Evolutionary conservation across 2,113 vertebrate genomes (phyloP), one percentile per base, ranked within the genome.

Genomic region (Lota lota): DNA sequence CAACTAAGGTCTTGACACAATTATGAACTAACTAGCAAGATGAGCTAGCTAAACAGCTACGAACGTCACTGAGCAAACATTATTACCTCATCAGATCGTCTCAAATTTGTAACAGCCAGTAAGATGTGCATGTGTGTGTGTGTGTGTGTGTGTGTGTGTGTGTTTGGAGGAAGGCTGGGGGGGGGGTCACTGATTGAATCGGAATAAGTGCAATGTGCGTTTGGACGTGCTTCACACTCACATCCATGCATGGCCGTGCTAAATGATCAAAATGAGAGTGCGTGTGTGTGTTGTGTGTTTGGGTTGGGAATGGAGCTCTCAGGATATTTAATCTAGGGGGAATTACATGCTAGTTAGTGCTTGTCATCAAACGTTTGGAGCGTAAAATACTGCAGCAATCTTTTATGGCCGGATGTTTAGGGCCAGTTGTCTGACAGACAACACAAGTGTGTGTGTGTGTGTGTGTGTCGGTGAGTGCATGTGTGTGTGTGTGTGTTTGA

Each of bases 261-360:
- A 24, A 24, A 24, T 24, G 24, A 24, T 24, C 24, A 24, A 24
- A 56, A 33, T 60, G 72, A 21, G 66, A 14, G 28, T 28, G 20
- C 36, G 56, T 22, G 51, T 61, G 60, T 19, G 66, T 66, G 53
- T 61, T 84, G 84, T 79, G 22, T 76, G 73, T 64, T 74, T 72
- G 71, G 74, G 82, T 77, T 79, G 75, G 79, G 82, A 84, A 80
- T 83, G 75, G 80, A 75, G 72, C 81, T 91, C 87, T 86, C 79
- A 47, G 89, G 90, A 92, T 87, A 88, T 91, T 90, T 91, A 88
- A 90, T 92, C 91, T 89, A 80, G 69, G 64, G 90, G 85, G 91
- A 92, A 91, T 92, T 92, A 92, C 87, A 92, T 74, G 84, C 83
- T 84, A 89, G 90, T 92, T 92, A 90, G 87, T 77, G 80, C 86